Base-by-base conservation (phyloP, 37 sponge, comb jelly and placozoan species). In the Chondrosia reniformis region DNA sequence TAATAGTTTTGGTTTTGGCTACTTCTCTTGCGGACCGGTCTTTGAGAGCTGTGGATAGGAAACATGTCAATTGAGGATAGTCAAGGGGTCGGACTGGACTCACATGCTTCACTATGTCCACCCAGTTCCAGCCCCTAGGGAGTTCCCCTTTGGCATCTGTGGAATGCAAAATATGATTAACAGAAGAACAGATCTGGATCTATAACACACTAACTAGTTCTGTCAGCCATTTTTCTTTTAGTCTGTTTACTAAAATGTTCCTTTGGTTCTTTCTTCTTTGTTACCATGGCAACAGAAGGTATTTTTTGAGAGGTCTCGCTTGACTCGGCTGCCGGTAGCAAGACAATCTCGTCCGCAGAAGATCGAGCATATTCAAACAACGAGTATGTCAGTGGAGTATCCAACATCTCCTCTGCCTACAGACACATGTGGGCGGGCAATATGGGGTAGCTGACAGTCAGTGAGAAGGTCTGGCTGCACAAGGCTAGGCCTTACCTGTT, bases 51-150 rank as follows among this genome's bases (percentile, higher is more conserved):
- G 43, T 4, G 66, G 66, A 7, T n/a, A 7, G 25, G n/a, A 24
- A 22, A 22, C 17, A 13, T 21, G 34, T 4, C 19, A 7, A 28
- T n/a, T 21, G 7, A 13, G 34, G 19, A 8, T 24, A 9, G 63
- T n/a, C 19, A 22, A 62, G 27, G 63, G 27, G 27, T 22, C 27
- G 25, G 8, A 22, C 17, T 24, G 27, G 13, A 28, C 79, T 64
- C 73, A 93, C 90, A 46, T 82, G 83, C 56, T 89, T 86, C 4
- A 95, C 74, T 17, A 95, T 63, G 33, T 95, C 96, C 41, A 95
- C 85, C 96, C 96, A 95, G 67, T 95, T 78, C 93, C 93, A 92
- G 33, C 96, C 96, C 46, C 96, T 63, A 1, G 87, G 80, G 0
- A 81, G 62, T 77, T 95, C 95, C 0, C 95, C 95, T 36, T 92